Base-by-base conservation (phyloP, 2,888 invertebrate species). In the Bombylius discolor region DNA sequence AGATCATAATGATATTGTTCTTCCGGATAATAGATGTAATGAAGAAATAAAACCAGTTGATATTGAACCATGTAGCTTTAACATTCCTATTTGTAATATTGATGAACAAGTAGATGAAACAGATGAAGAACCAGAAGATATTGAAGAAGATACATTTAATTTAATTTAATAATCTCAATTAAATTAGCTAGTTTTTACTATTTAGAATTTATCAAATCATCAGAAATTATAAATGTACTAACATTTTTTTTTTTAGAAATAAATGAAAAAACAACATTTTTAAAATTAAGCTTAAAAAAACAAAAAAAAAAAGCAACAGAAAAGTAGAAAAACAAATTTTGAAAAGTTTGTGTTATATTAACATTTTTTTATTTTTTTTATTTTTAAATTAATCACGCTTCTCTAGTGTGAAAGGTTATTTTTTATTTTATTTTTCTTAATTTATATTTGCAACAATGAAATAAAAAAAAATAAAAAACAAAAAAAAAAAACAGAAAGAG, bases 1-100 rank as follows among this genome's bases (percentile, higher is more conserved):
- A n/a, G 82, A 85, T 66, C 82, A 83, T 65, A 78, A 82, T 62
- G 85, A 88, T 63, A 81, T 89, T 68, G 87, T 89, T 5, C 78
- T 89, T 48, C 81, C 83, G 6, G 90, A 91, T 67, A 76, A 79
- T 6, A 81, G 83, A 57, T 93, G 92, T 71, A 81, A 83, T 60
- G 71, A 74, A 13, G 71, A 78, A 51, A 77, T 74, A 5, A 83
- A 83, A 66, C 92, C 92, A 1, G 74, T 77, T 14, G 84, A 82
- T 66, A 75, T 79, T 13, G 84, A 85, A 62, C 79, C 78, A 44
- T 90, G 90, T 69, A 69, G 66, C 44, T 77, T 64, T n/a, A 58
- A 66, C 51, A 61, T 74, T 57, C 73, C 74, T 52, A 64, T 64
- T 48, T 74, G 74, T 62, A 63, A 65, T 44, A 14, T 46, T 5